phyloP scores from a whole-genome alignment of 2,797 vertebrate species.

The Amblyopsis hoosieri region DNA sequence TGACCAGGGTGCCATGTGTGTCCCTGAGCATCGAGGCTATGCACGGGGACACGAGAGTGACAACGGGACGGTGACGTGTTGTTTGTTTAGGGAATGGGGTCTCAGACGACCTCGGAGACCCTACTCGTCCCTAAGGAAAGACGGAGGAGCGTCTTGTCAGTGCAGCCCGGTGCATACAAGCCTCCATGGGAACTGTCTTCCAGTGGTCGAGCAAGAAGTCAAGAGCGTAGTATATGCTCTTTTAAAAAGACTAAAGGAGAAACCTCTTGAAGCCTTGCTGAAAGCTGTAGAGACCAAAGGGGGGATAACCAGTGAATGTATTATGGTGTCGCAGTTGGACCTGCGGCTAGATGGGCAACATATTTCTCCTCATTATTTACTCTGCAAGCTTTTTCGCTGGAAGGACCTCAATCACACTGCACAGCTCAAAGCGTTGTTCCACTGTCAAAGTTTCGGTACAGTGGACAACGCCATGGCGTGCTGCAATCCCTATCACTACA shows the following conservation, averaged over 20 bases:
- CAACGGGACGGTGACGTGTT: conserved; percentile 87
- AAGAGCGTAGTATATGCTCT: conserved; percentile 84
- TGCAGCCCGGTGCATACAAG: conserved; percentile 62
- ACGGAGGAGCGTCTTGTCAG: conserved; percentile 59
- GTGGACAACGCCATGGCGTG: conserved; percentile 83
- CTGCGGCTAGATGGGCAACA: conserved; percentile 80
- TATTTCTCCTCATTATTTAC: conserved; percentile 85
- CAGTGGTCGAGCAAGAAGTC: conserved; percentile 82
- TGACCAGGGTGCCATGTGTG: conserved; percentile 73
- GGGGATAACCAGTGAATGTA: conserved; percentile 86
- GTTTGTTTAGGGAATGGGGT: conserved; percentile 87
- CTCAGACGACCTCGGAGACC: conserved; percentile 62
- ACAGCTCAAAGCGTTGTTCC: conserved; percentile 87
- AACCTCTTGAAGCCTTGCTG: conserved; percentile 86
- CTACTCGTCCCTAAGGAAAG: conserved; percentile 59
- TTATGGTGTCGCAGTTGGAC: conserved; percentile 79
- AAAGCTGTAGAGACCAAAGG: conserved; percentile 92
- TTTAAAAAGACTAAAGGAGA: conserved; percentile 91
- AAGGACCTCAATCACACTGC: conserved; percentile 88
- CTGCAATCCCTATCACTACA: conserved; percentile 98
- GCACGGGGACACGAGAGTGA: conserved; percentile 73
- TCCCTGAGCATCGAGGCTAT: conserved; percentile 64
- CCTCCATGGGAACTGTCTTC: conserved; percentile 72
- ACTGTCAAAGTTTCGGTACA: conserved; percentile 85
- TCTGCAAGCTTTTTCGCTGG: conserved; percentile 93